phyloP scores from a whole-genome alignment of 2,888 invertebrate species.

The Drosophila borealis region DNA sequence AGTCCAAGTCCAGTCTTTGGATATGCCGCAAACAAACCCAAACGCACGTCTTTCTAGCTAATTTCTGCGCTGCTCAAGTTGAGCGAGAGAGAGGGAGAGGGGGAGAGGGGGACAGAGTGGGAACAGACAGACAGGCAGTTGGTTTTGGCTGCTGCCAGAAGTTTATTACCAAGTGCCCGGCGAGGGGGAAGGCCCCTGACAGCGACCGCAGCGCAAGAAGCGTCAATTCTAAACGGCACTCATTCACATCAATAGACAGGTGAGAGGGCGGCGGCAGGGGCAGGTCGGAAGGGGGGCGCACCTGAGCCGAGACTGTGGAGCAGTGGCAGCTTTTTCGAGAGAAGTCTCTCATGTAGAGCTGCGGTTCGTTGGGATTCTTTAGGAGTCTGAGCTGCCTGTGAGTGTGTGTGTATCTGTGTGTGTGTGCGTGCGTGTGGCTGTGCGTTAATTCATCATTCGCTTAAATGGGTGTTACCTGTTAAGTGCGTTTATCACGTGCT shows the following conservation, averaged over 20 bases:
- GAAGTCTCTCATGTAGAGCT: slow-evolving; percentile 18
- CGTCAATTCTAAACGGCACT: slow-evolving; percentile 68
- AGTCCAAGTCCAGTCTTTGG: not conserved
- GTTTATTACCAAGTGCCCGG: slow-evolving; percentile 60
- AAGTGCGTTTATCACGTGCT: slow-evolving; percentile 82
- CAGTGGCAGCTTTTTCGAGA: slow-evolving; percentile 46
- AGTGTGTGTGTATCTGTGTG: slow-evolving; percentile 1
- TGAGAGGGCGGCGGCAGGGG: not conserved
- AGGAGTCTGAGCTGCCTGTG: not conserved
- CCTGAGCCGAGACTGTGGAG: not conserved
- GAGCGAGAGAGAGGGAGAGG: not conserved
- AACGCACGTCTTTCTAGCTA: slow-evolving; percentile 73
- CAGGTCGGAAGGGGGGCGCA: not conserved
- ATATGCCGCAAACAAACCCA: slow-evolving; percentile 60
- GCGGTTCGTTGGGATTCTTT: slow-evolving; percentile 11
- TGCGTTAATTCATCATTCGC: slow-evolving; percentile 72
- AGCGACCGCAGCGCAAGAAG: slow-evolving; percentile 9
- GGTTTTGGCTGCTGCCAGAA: slow-evolving; percentile 61
- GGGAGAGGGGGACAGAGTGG: no score
- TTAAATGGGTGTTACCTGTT: slow-evolving; percentile 82
- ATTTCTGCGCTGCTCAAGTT: slow-evolving; percentile 72
- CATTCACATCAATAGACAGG: slow-evolving; percentile 48
- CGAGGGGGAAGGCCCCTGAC: slow-evolving; percentile 8
- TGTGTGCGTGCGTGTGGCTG: slow-evolving; percentile 12
- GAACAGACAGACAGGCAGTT: slow-evolving; percentile 7